Conservation (phyloP, 2,113 vertebrate species). For the Sisor rabdophorus region DNA sequence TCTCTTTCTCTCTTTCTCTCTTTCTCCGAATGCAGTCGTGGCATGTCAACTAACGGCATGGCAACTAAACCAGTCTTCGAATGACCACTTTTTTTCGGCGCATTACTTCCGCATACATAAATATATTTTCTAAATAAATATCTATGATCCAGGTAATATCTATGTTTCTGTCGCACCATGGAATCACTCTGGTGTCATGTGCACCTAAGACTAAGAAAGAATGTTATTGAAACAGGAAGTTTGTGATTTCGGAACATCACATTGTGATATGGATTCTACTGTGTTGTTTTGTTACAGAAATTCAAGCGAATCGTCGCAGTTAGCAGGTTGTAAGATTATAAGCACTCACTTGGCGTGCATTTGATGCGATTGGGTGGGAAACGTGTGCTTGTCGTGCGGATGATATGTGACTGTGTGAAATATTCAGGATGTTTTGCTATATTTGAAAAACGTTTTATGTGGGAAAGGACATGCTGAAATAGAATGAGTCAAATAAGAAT, state of each 20-base stretch:
- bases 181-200: constrained; percentile 60
- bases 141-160: too few species aligned
- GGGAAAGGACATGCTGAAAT: neutral
- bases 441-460: too few species aligned
- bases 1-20: neutral
- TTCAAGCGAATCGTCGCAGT: too few species aligned
- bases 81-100: constrained; percentile 56
- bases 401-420: too few species aligned
- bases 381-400: too few species aligned
- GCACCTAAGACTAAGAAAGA: neutral
- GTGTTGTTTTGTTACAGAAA: neutral
- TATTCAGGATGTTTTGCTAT: too few species aligned
- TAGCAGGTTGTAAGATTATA: neutral
- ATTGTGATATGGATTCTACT: too few species aligned
- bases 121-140: constrained; percentile 64
- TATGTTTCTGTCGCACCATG: constrained; percentile 51
- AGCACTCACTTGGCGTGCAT: too few species aligned
- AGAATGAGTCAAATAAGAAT: neutral
- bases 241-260: neutral
- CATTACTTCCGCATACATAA: constrained; percentile 60
- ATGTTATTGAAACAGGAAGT: neutral
- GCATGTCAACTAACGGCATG: neutral
- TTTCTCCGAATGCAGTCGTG: constrained; percentile 13
- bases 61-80: neutral
- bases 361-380: too few species aligned